Base-by-base conservation (phyloP, 2,113 vertebrate species). In the Micromys minutus region DNA sequence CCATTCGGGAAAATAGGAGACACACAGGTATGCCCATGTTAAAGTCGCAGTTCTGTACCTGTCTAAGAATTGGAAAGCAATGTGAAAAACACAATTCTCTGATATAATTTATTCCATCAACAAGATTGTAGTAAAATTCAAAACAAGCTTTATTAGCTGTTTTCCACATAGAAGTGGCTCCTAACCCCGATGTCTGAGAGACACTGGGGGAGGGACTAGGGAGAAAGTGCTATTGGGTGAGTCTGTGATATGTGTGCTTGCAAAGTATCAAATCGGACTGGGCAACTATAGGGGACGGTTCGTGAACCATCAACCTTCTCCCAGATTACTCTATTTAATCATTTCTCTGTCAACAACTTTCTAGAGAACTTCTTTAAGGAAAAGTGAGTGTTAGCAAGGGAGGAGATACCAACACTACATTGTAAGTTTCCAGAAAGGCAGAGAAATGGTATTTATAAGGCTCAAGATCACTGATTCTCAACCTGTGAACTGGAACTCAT, bases 81-180 rank as follows among this genome's bases (percentile, higher is more conserved):
- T 79, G 26, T 89, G 26, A 91, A 95, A 95, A 84, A 22, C 39
- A 67, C 29, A 22, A 74, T 50, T 91, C 79, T 87, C 74, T 95
- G 1, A 4, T 65, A 67, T 76, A 57, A 90, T 85, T 92, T 93
- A 61, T 57, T 7, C 1, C 24, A 50, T 81, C 63, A 76, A 31
- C n/a, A 77, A 89, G 75, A 88, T 87, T 86, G 36, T 22, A 71
- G 65, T 55, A 81, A 94, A 76, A 86, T 52, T 92, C 5, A 29
- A 86, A 59, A 77, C 9, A 57, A 57, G 15, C 31, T 96, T 95
- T 96, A 63, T 47, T 96, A 91, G 29, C 4, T n/a, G 7, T 95
- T 93, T 63, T 7, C 16, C 69, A 92, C 13, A 87, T 76, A 3
- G 24, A 94, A 86, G 6, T 47, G 42, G 65, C 39, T 90, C 6